Percentiles rank a stretch among this genome's conserved stretches.
Conservation (phyloP, 2,797 vertebrate genomes). For the Phoebastria nigripes region DNA sequence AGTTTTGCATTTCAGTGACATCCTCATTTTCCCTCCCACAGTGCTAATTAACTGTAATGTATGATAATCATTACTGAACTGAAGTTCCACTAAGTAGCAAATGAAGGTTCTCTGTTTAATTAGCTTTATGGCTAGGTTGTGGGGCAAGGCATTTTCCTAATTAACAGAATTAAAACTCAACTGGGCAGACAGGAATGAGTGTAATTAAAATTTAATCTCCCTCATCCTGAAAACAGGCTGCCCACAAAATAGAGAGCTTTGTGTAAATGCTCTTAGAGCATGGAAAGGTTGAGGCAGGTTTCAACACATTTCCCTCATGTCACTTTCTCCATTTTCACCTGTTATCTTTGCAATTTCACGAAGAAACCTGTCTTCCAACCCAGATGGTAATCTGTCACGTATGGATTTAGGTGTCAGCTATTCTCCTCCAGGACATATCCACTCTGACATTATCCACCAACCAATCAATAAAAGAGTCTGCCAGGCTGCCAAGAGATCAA, state of each 20-base stretch:
- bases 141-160: conserved; percentile 41
- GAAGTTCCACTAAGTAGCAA: conserved; percentile 30
- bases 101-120: conserved; percentile 31
- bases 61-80: conserved; percentile 12
- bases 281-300: conserved; percentile 52
- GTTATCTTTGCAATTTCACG: conserved; percentile 42
- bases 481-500: conserved; percentile 63
- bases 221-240: conserved; percentile 35
- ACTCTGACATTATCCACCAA: conserved; percentile 59
- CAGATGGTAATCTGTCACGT: conserved; percentile 65
- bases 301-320: conserved; percentile 56
- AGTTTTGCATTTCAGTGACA: conserved; percentile 6
- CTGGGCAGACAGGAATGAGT: conserved; percentile 40
- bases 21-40: conserved; percentile 25
- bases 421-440: conserved; percentile 64
- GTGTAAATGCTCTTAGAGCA: conserved; percentile 42
- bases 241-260: conserved; percentile 31
- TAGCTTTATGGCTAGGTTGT: conserved; percentile 24
- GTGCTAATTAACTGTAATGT: conserved; percentile 44
- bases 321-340: conserved; percentile 65
- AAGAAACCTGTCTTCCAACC: conserved; percentile 52
- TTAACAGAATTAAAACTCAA: conserved; percentile 43
- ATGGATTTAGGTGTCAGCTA: conserved; percentile 64
- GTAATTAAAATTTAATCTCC: conserved; percentile 55
- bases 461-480: conserved; percentile 58